phyloP scores from a whole-genome alignment of 2,113 vertebrate species.

The Ploceus nigricollis region DNA sequence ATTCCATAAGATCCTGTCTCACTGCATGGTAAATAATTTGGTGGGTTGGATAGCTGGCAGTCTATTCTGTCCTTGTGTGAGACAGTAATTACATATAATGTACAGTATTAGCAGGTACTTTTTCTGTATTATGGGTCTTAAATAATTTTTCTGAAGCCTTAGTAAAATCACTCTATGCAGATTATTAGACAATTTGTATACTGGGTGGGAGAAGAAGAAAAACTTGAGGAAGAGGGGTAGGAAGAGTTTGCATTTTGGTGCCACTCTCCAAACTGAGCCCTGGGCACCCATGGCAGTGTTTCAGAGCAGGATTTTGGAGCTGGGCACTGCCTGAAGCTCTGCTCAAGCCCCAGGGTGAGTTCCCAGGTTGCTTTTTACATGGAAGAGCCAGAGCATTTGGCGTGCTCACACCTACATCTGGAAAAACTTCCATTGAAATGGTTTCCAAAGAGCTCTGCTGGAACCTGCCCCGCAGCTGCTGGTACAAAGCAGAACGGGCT shows the following conservation, averaged over 20 bases:
- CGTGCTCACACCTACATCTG: neutral
- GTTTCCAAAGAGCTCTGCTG: slow-evolving; percentile 1
- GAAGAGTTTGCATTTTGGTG: neutral
- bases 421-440: neutral
- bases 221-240: neutral
- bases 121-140: neutral
- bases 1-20: neutral
- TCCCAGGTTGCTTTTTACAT: neutral
- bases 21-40: neutral
- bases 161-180: neutral
- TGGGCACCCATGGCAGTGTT: neutral
- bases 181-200: neutral
- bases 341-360: neutral
- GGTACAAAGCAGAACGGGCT: neutral
- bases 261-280: neutral
- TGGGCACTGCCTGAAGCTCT: neutral
- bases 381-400: neutral
- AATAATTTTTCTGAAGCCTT: neutral
- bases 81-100: neutral
- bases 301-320: slow-evolving; percentile 2
- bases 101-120: neutral
- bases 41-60: neutral
- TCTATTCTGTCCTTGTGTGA: neutral
- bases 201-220: neutral
- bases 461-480: neutral